Conservation (phyloP, 2,888 invertebrate genomes). For the Eristalinus sepulchralis region DNA sequence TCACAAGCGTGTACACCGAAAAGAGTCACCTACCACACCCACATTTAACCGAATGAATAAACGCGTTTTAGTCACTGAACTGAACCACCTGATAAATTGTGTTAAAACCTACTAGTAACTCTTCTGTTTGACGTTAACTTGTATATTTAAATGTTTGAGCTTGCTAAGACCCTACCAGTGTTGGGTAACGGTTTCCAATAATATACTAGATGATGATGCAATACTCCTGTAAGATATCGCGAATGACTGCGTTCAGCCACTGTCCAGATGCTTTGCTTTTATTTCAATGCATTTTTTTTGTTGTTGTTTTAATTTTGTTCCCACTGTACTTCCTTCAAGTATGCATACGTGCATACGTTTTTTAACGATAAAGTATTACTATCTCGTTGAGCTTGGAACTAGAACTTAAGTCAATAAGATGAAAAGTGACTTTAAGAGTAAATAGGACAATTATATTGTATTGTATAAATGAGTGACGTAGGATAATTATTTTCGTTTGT, state of each 20-base stretch:
- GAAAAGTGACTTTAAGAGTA: conserved; percentile 35
- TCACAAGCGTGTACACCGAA: conserved; percentile 49
- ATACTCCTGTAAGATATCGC: conserved; percentile 50
- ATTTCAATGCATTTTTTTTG: conserved; percentile 55
- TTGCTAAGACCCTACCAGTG: conserved; percentile 22
- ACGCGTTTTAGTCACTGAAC: conserved; percentile 39
- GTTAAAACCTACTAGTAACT: conserved; percentile 45
- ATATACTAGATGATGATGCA: not conserved
- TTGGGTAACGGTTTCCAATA: conserved; percentile 38
- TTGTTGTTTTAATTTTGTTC: not conserved
- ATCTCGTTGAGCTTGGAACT: conserved; percentile 62
- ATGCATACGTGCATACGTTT: not conserved
- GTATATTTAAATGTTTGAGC: conserved; percentile 44
- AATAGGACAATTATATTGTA: conserved; percentile 59
- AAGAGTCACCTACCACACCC: conserved; percentile 38
- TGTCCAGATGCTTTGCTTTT: conserved; percentile 59
- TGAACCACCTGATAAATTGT: conserved; percentile 63
- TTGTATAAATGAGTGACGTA: conserved; percentile 32
- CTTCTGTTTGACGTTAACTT: conserved; percentile 41
- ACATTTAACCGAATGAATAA: conserved; percentile 41
- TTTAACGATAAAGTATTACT: conserved; percentile 57
- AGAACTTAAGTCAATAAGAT: conserved; percentile 56
- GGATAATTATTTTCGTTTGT: conserved; percentile 37
- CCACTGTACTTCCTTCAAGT: conserved; percentile 16
- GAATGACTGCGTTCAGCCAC: conserved; percentile 15